Evolutionary conservation across 2,888 invertebrate genomes (phyloP).

Genomic region (Caenorhabditis sp.): DNA sequence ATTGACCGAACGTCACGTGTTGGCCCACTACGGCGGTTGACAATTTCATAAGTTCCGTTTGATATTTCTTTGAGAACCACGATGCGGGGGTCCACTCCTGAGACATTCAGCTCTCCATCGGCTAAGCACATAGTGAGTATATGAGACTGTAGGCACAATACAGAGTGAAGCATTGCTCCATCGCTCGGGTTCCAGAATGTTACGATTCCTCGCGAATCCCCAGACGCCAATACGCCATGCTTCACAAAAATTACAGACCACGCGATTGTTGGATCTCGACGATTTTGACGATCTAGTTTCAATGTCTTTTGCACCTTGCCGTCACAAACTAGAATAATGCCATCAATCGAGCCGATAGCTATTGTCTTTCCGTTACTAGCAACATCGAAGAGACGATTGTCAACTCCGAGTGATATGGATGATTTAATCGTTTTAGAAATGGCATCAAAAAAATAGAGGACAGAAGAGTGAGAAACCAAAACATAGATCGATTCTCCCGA

Average conservation of each 20-base stretch:
- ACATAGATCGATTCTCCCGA: conserved; percentile 21
- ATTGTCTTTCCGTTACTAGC: conserved; percentile 52
- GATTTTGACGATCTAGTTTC: conserved; percentile 61
- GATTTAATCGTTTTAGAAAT: conserved; percentile 67
- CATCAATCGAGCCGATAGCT: conserved; percentile 67
- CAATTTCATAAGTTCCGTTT: conserved; percentile 36
- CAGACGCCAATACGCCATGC: conserved; percentile 64
- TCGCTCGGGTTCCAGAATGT: conserved; percentile 73
- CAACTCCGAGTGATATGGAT: conserved; percentile 71
- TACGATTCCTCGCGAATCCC: conserved; percentile 78
- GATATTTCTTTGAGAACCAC: conserved; percentile 66
- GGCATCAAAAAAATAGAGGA: conserved; percentile 67
- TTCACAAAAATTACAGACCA: conserved; percentile 76
- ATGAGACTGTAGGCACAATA: conserved; percentile 74
- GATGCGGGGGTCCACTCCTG: conserved; percentile 79
- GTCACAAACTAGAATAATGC: conserved; percentile 56
- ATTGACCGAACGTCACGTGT: conserved; percentile 64
- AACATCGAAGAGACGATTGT: conserved; percentile 69
- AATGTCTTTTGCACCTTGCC: conserved; percentile 58
- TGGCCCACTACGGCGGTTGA: conserved; percentile 63
- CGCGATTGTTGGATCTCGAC: conserved; percentile 74
- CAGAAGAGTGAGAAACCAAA: conserved; percentile 65
- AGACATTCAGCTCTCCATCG: conserved; percentile 67
- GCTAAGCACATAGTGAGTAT: conserved; percentile 69
- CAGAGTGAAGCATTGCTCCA: conserved; percentile 70